Evolutionary conservation across 2,797 vertebrate genomes (phyloP).

Genomic region (Cygnus olor): DNA sequence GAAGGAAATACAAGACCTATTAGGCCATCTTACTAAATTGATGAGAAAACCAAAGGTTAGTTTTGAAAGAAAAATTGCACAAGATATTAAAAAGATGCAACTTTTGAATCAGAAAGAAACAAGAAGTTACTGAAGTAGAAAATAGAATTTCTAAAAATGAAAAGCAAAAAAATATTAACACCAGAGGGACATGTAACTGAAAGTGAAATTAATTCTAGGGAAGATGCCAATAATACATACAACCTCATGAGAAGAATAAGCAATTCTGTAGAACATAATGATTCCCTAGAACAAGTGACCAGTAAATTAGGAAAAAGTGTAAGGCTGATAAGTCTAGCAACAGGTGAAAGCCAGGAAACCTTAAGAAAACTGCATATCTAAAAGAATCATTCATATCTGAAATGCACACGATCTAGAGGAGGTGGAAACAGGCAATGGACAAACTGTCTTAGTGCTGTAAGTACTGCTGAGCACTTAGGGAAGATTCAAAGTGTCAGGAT

Average conservation of each 20-base stretch:
- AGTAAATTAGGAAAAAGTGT: background rate
- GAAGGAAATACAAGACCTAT: background rate
- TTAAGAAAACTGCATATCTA: background rate
- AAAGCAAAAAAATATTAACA: background rate
- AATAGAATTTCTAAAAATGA: slow-evolving; percentile 25
- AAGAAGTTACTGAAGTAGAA: slow-evolving; percentile 40
- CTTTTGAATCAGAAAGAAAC: slow-evolving; percentile 29
- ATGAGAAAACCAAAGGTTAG: background rate
- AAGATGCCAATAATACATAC: background rate
- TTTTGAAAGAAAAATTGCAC: slow-evolving; percentile 1
- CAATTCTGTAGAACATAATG: background rate
- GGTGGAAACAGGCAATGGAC: background rate
- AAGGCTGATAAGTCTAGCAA: background rate
- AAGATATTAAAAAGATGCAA: slow-evolving; percentile 21
- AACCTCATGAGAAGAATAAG: background rate
- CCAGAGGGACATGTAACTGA: background rate
- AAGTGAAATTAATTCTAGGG: slow-evolving; percentile 29
- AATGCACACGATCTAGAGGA: background rate
- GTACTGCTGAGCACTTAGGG: background rate
- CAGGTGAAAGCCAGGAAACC: background rate
- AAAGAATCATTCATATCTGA: background rate
- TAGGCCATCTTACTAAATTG: background rate
- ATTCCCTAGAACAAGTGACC: background rate
- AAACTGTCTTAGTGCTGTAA: background rate
- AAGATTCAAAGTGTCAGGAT: background rate